Percentiles rank a stretch among this genome's conserved stretches.
Conservation (phyloP, 92 coral and sea anemone genomes). For the Pocillopora meandrina region DNA sequence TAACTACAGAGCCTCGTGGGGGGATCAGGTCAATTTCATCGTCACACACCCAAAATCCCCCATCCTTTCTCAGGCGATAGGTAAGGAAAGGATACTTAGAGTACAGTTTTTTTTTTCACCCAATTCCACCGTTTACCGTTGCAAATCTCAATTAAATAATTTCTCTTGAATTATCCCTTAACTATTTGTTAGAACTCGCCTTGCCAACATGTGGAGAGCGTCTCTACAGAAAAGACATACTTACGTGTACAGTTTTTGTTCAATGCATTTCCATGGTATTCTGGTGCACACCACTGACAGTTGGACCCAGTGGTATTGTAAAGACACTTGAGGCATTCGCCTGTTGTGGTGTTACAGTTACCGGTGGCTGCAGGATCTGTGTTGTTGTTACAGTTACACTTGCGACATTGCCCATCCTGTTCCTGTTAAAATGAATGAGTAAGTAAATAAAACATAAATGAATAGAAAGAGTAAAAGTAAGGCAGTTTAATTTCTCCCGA, state of each 20-base stretch:
- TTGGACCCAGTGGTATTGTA: constrained; percentile 78
- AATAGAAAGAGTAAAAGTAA: background rate
- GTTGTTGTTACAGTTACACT: constrained; percentile 77
- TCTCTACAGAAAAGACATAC: background rate
- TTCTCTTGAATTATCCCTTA: background rate
- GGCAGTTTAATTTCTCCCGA: background rate
- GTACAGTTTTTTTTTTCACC: no score
- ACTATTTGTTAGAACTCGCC: background rate
- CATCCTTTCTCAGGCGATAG: no score
- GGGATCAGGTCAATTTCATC: no score
- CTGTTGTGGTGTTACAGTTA: constrained; percentile 90
- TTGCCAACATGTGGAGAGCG: background rate
- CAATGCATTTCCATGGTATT: constrained; percentile 85
- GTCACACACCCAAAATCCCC: no score
- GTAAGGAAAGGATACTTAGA: no score
- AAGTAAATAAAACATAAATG: background rate
- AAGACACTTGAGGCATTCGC: constrained; percentile 83
- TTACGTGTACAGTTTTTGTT: constrained; percentile 75
- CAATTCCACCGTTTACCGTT: no score
- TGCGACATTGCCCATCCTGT: constrained; percentile 68
- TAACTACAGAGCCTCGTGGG: no score
- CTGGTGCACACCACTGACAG: constrained; percentile 86
- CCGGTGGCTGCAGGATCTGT: constrained; percentile 47
- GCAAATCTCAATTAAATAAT: no score
- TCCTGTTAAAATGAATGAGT: constrained; percentile 27